A percentile compares a stretch with the other conserved stretches of the same genome.
Evolutionary conservation across 2,888 invertebrate genomes (phyloP).

Genomic region (Morpho helenor): DNA sequence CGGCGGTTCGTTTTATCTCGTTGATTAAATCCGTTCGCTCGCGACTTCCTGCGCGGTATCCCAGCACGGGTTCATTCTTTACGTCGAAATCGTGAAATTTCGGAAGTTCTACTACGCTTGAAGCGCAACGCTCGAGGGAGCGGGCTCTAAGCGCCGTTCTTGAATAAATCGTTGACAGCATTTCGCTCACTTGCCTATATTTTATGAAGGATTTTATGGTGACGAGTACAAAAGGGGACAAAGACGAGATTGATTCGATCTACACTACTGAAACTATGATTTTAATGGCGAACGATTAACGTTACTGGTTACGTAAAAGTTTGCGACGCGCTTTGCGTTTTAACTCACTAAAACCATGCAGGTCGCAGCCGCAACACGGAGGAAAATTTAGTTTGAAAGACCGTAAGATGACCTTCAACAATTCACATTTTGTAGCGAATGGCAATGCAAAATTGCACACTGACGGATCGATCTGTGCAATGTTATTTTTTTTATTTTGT

Average conservation of each 20-base stretch:
- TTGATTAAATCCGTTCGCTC: slow-evolving; percentile 87
- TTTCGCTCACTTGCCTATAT: slow-evolving; percentile 5
- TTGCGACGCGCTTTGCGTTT: slow-evolving; percentile 27
- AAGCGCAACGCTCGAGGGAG: slow-evolving; percentile 62
- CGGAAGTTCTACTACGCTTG: slow-evolving; percentile 82
- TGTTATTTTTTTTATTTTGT: slow-evolving; percentile 2
- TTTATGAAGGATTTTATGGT: neutral
- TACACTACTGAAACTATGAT: neutral
- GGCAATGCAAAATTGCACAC: slow-evolving; percentile 7
- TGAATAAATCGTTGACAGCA: slow-evolving; percentile 38
- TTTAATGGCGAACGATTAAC: neutral
- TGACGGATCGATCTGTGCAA: slow-evolving; percentile 6
- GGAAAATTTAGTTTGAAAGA: slow-evolving; percentile 33
- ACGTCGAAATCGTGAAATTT: slow-evolving; percentile 83
- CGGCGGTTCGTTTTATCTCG: slow-evolving; percentile 82
- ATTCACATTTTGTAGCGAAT: slow-evolving; percentile 71
- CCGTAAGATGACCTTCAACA: slow-evolving; percentile 45
- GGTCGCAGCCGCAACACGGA: slow-evolving; percentile 26
- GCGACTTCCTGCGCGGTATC: slow-evolving; percentile 89
- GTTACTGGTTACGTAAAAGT: slow-evolving; percentile 43
- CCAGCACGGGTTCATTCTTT: slow-evolving; percentile 88
- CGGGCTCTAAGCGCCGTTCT: slow-evolving; percentile 81
- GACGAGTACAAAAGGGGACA: neutral
- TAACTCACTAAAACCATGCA: slow-evolving; percentile 14
- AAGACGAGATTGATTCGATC: slow-evolving; percentile 2